Conservation (phyloP, 2,797 vertebrate genomes). For the Adrianichthys oophorus region DNA sequence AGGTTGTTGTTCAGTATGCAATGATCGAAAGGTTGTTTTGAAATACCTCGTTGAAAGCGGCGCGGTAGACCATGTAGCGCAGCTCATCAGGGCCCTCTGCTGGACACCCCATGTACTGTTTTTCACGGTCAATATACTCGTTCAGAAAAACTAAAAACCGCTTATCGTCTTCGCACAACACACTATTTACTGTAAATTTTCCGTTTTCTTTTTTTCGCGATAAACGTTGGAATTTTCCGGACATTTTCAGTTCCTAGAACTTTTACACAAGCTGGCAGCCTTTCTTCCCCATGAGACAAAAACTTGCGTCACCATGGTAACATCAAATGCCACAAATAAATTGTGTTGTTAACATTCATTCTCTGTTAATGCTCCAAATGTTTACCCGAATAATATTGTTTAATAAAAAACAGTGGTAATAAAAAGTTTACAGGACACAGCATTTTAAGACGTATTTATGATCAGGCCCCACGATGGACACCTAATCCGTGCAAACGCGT, state of each 20-base stretch:
- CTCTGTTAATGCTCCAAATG: too few species aligned
- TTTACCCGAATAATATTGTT: too few species aligned
- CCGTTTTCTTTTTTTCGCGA: background rate
- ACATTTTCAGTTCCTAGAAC: constrained; percentile 6
- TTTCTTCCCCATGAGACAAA: background rate
- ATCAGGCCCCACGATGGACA: constrained; percentile 48
- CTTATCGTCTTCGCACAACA: constrained; percentile 51
- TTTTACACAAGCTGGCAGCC: background rate
- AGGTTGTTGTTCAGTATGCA: too few species aligned
- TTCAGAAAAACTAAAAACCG: constrained; percentile 62
- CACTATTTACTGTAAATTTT: constrained; percentile 15
- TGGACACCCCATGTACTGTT: constrained; percentile 51
- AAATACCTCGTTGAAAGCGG: constrained; percentile 72
- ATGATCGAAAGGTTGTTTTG: background rate
- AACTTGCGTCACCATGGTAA: constrained; percentile 33
- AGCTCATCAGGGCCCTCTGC: constrained; percentile 62
- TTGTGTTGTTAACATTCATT: too few species aligned
- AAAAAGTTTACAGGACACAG: background rate
- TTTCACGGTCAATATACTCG: constrained; percentile 68
- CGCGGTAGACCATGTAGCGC: constrained; percentile 62
- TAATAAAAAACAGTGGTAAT: too few species aligned
- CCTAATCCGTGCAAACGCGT: constrained; percentile 52
- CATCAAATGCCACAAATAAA: background rate
- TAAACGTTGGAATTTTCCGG: background rate
- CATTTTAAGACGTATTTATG: constrained; percentile 14